phyloP scores from a whole-genome alignment of 2,113 vertebrate species.

The Albula goreensis region DNA sequence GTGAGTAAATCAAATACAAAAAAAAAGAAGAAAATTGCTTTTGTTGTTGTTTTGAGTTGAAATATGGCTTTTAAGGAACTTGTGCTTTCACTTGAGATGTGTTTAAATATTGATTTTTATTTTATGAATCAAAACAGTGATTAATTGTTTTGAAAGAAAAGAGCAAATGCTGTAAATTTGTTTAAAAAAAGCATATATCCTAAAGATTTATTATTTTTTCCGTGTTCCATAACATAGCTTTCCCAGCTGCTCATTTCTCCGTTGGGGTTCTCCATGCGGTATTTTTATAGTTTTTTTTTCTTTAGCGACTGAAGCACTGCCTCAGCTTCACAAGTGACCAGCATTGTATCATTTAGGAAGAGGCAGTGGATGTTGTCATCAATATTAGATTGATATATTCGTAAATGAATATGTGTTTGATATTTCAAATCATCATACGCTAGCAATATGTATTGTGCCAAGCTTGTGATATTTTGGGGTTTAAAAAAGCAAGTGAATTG shows the following conservation, averaged over 20 bases:
- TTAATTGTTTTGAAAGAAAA: constrained; percentile 62
- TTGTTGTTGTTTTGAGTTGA: constrained; percentile 79
- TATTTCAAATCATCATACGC: constrained; percentile 86
- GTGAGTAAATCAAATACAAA: constrained; percentile 66
- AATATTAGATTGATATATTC: constrained; percentile 72
- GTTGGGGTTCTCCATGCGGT: not conserved
- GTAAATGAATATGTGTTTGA: constrained; percentile 83
- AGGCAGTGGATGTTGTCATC: constrained; percentile 63
- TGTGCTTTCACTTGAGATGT: constrained; percentile 77
- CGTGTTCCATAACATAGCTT: constrained; percentile 59
- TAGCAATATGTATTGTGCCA: constrained; percentile 89
- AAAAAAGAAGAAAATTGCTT: constrained; percentile 64
- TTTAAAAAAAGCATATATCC: constrained; percentile 50
- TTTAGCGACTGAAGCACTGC: constrained; percentile 60
- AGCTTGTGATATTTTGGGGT: constrained; percentile 85
- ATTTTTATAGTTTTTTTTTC: constrained; percentile 36
- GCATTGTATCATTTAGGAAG: constrained; percentile 62
- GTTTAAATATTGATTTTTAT: constrained; percentile 80
- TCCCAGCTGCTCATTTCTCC: constrained; percentile 37
- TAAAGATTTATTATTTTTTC: constrained; percentile 50
- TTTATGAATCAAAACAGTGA: constrained; percentile 56
- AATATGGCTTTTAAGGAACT: constrained; percentile 75
- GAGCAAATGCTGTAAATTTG: constrained; percentile 42
- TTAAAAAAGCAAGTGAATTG: constrained; percentile 80
- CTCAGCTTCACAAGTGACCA: constrained; percentile 66